Evolutionary conservation across 2,797 vertebrate genomes (phyloP).

Genomic region (Pipistrellus pipistrellus): DNA sequence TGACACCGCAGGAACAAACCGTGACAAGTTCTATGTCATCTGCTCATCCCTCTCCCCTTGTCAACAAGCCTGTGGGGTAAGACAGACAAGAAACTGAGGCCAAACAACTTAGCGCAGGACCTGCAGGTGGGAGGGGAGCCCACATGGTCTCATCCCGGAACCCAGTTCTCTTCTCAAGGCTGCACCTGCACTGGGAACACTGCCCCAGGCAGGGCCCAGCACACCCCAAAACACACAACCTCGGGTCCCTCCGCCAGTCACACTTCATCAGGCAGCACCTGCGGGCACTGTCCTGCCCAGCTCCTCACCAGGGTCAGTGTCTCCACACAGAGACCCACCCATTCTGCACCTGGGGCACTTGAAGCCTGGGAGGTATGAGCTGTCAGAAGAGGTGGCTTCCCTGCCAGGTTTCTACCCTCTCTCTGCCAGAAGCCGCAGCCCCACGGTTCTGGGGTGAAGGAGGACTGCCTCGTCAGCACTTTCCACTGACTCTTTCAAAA

Average conservation of each 20-base stretch:
- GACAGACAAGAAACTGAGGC: background rate
- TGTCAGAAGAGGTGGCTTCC: conserved; percentile 41
- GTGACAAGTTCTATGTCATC: background rate
- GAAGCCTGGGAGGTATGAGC: background rate
- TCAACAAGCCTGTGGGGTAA: background rate
- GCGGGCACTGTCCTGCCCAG: background rate
- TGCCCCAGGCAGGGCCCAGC: background rate
- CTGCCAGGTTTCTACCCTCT: background rate
- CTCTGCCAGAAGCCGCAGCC: conserved; percentile 48
- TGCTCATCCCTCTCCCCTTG: background rate
- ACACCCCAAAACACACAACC: background rate
- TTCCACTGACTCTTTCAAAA: conserved; percentile 76
- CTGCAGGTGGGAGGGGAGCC: background rate
- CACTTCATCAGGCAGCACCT: background rate
- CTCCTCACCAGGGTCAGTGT: background rate
- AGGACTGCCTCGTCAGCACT: conserved; percentile 77
- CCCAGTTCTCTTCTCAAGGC: background rate
- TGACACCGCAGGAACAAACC: background rate
- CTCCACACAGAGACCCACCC: background rate
- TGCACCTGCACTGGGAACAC: background rate
- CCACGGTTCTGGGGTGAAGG: conserved; percentile 37
- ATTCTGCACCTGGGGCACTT: background rate
- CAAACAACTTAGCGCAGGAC: background rate
- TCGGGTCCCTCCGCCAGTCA: background rate
- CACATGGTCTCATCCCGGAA: background rate